Base-by-base conservation (phyloP, 1,140 invertebrate genomes). In the Pogonomyrmex californicus region DNA sequence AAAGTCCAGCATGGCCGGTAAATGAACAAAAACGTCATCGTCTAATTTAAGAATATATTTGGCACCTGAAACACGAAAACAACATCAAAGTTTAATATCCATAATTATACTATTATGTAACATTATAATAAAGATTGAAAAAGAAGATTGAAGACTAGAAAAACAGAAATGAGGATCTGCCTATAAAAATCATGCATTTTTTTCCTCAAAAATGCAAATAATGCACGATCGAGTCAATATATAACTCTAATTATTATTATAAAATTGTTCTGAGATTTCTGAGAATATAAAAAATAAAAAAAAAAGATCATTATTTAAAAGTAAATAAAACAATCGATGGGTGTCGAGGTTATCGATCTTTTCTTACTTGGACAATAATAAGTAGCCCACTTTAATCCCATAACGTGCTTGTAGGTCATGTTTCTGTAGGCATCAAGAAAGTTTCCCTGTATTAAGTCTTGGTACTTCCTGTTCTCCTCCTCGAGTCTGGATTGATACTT, bases 391-490 rank as follows among this genome's bases (percentile, higher is more conserved):
- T 98, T 98, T n/a, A 98, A 96, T 1, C 96, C 97, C 96, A 98
- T 97, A 4, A 98, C 96, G 94, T 98, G 98, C 94, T 99, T 99
- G 91, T 98, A 98, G 1, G 98, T 98, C 94, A 99, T 96, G 95
- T 98, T 99, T 86, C 97, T 96, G 92, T 98, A 99, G 47, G 96
- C 96, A 95, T 98, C 98, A 9, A 96, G 79, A 93, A 98, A 98
- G 89, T 96, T 97, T 38, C 97, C 98, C 94, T 98, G 97, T 38
- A 98, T 96, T 77, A 98, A 96, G 92, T 99, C 98, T 30, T 95
- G 94, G 91, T 97, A 96, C 0, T 89, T 89, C 3, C 91, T 91
- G 89, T 96, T 96, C 93, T 99, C 98, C 60, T 95, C 90, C 17
- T 96, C 91, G 2, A 98, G 89, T 14, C 91, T 90, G 0, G 92